phyloP scores from a whole-genome alignment of 2,888 invertebrate genomes.

The Scaptomyza reducta region DNA sequence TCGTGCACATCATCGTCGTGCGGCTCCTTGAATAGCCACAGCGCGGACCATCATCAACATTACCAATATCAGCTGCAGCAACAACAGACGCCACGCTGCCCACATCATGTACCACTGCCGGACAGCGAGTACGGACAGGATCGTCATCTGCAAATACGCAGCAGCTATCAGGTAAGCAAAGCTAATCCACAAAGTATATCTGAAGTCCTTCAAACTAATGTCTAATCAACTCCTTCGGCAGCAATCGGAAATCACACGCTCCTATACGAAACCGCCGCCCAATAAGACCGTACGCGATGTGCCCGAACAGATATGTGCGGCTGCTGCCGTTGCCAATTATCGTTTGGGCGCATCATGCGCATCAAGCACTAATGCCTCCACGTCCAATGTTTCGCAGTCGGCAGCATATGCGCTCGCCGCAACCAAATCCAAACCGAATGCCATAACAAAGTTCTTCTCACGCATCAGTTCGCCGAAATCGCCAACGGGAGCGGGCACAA shows the following conservation, averaged over 20 bases:
- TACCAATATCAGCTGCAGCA: constrained; percentile 81
- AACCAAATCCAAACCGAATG: constrained; percentile 84
- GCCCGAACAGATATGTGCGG: constrained; percentile 84
- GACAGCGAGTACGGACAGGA: constrained; percentile 88
- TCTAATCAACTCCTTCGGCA: constrained; percentile 50
- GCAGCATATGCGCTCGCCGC: constrained; percentile 51
- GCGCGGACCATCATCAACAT: constrained; percentile 82
- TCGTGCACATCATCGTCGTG: constrained; percentile 54
- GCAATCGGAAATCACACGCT: constrained; percentile 89
- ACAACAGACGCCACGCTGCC: constrained; percentile 84
- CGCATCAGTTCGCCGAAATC: constrained; percentile 84
- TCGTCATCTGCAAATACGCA: constrained; percentile 87
- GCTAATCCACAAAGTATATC: no score
- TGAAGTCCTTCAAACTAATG: fast-evolving
- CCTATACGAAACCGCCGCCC: constrained; percentile 88
- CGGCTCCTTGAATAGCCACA: constrained; percentile 77
- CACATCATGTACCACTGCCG: constrained; percentile 88
- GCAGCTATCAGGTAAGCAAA: constrained; percentile 86
- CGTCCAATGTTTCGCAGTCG: constrained; percentile 43
- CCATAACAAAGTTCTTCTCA: constrained; percentile 84
- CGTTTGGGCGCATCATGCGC: constrained; percentile 46
- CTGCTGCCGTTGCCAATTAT: constrained; percentile 39
- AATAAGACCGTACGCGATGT: constrained; percentile 89
- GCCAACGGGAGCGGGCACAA: constrained; percentile 73
- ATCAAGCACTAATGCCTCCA: constrained; percentile 31